Conservation (phyloP, 2,888 invertebrate species). For the Macrophya annulata region DNA sequence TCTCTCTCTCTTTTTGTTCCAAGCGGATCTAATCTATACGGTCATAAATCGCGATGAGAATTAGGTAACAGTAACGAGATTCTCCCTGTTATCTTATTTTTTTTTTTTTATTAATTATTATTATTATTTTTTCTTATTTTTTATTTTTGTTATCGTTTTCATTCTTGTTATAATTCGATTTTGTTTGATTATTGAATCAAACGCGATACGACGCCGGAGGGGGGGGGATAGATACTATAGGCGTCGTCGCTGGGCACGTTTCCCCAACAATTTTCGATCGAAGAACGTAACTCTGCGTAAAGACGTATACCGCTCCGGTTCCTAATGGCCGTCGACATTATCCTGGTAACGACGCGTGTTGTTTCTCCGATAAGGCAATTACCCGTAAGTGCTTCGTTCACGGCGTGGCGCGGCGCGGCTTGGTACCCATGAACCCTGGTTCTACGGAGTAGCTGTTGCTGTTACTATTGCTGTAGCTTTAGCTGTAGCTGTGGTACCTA, state of each 20-base stretch:
- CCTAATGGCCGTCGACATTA: slow-evolving; percentile 55
- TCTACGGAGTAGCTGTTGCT: not conserved
- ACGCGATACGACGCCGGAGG: too few species aligned
- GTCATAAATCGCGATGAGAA: not conserved
- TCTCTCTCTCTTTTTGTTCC: not conserved
- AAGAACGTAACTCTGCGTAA: slow-evolving; percentile 25
- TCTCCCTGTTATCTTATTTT: not conserved
- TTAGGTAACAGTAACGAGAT: not conserved
- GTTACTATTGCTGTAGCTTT: not conserved
- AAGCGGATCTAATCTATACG: not conserved
- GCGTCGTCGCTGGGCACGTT: slow-evolving; percentile 5
- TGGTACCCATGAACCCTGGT: not conserved
- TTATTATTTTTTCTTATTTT: not conserved
- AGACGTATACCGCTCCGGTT: slow-evolving; percentile 44
- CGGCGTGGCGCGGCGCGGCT: not conserved
- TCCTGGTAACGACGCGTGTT: slow-evolving; percentile 56
- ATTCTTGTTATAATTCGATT: not conserved
- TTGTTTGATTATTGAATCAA: slow-evolving; percentile 20
- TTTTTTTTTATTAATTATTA: not conserved
- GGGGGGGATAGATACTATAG: not conserved
- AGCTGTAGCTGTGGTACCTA: not conserved
- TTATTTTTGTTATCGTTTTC: not conserved
- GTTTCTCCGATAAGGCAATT: slow-evolving; percentile 56
- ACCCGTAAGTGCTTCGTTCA: slow-evolving; percentile 55
- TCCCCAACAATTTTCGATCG: slow-evolving; percentile 14